phyloP scores from a whole-genome alignment of 2,888 invertebrate species.

The Bimastos eiseni region DNA sequence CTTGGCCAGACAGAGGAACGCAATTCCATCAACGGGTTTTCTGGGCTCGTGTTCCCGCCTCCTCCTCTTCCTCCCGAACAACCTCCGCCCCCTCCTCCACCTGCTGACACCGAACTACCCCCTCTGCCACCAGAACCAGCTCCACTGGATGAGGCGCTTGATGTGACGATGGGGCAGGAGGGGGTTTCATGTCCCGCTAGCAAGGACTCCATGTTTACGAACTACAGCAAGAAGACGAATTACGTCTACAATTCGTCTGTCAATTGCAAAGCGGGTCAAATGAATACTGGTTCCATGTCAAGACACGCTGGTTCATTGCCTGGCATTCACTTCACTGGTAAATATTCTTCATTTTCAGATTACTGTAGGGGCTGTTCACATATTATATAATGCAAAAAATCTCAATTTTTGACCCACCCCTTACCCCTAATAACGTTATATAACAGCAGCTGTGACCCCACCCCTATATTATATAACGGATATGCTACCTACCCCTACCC shows the following conservation, averaged over 20 bases:
- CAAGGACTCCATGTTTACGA: background rate
- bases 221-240: background rate
- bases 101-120: background rate
- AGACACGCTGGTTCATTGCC: conserved; percentile 4
- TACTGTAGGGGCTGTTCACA: background rate
- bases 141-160: background rate
- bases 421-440: too few species aligned
- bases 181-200: background rate
- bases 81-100: conserved; percentile 31
- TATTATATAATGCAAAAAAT: too few species aligned
- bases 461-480: too few species aligned
- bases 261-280: background rate
- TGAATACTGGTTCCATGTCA: background rate
- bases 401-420: too few species aligned
- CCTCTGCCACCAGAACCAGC: conserved; percentile 18
- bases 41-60: background rate
- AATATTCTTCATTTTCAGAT: background rate
- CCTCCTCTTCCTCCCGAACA: conserved; percentile 22
- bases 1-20: conserved; percentile 3
- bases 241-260: background rate
- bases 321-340: background rate
- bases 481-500: too few species aligned
- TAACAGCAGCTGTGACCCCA: too few species aligned
- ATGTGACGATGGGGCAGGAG: background rate
- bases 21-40: background rate